Percentiles rank a stretch among this genome's conserved stretches.
These are phyloP conservation scores for Ramphastos sulfuratus DNA, from an alignment of 2,113 vertebrate species.

Conservation along the genomic window DNA sequence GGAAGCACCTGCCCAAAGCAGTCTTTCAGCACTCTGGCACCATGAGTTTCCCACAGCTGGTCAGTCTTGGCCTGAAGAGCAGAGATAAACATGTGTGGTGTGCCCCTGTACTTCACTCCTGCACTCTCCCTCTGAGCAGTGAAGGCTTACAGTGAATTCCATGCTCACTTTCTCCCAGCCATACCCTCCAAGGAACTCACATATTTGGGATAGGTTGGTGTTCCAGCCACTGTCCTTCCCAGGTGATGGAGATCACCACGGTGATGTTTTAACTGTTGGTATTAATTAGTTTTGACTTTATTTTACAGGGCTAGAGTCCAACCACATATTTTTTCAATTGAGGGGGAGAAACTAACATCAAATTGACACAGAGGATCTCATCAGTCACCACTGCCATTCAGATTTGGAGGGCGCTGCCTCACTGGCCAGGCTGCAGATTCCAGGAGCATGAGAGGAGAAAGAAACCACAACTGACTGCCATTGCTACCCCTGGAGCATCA, in stretches of 20 bases:
- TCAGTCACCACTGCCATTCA: constrained; percentile 91
- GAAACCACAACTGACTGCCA: neutral
- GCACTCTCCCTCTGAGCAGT: neutral
- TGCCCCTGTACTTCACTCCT: neutral
- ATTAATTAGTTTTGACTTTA: constrained; percentile 48
- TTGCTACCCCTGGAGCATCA: constrained; percentile 39
- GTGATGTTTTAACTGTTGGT: neutral
- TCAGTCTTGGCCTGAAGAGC: neutral
- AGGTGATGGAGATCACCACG: neutral
- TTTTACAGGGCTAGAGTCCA: constrained; percentile 84
- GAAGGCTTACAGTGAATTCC: neutral
- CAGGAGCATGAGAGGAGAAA: constrained; percentile 23
- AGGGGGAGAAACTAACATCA: constrained; percentile 66
- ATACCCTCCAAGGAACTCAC: neutral
- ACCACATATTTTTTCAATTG: constrained; percentile 71
- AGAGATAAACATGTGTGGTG: no score
- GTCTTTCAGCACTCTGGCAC: neutral
- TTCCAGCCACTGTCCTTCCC: neutral
- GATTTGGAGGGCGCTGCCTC: constrained; percentile 75
- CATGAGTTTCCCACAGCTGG: rapidly evolving
- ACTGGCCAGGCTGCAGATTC: constrained; percentile 69
- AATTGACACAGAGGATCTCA: constrained; percentile 81
- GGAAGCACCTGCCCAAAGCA: neutral
- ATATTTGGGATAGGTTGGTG: neutral
- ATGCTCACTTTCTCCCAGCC: neutral